Conservation (phyloP, 2,113 vertebrate genomes). For the Leucopternis melanops region DNA sequence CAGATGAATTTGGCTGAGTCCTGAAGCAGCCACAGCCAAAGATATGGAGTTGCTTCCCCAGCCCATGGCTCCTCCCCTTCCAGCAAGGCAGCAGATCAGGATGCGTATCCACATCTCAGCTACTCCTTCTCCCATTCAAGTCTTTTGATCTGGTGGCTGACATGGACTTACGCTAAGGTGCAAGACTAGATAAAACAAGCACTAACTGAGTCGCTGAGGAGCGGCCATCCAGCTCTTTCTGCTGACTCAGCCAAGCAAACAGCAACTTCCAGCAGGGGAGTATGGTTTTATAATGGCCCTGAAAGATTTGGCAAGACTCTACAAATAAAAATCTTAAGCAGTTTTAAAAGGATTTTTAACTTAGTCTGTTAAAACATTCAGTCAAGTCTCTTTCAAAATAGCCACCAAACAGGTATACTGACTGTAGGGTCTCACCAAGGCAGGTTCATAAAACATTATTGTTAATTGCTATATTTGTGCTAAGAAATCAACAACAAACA, state of each 20-base stretch:
- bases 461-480: background rate
- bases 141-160: background rate
- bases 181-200: background rate
- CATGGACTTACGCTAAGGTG: fast-evolving
- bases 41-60: background rate
- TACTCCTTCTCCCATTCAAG: fast-evolving
- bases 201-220: background rate
- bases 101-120: background rate
- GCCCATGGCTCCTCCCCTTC: background rate
- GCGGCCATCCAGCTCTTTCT: background rate
- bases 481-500: background rate
- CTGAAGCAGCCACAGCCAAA: background rate
- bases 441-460: background rate
- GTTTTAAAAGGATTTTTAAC: background rate
- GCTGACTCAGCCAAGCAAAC: background rate
- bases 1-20: background rate
- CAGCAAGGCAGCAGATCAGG: background rate
- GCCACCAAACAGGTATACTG: background rate
- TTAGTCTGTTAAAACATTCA: background rate
- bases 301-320: background rate
- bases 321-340: background rate
- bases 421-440: background rate
- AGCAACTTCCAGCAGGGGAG: background rate
- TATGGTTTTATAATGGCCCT: background rate
- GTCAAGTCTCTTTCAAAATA: background rate